Evolutionary conservation across 2,797 vertebrate species (phyloP).

Genomic region (Lagocephalus sceleratus): DNA sequence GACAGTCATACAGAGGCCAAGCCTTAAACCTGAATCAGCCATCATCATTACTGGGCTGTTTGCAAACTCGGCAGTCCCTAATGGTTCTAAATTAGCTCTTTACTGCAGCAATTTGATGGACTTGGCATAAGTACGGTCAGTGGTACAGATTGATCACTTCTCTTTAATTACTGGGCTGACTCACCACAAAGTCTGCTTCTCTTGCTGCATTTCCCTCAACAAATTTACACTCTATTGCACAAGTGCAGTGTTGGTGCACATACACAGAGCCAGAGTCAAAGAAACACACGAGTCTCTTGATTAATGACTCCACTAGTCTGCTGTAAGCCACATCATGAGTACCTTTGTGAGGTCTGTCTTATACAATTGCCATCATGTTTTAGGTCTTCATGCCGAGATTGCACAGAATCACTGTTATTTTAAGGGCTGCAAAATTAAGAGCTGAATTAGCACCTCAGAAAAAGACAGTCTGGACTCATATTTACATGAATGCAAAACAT

Average conservation of each 20-base stretch:
- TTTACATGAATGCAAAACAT: neutral
- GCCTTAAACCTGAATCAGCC: conserved; percentile 75
- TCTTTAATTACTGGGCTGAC: conserved; percentile 80
- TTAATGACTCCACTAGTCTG: too few species aligned
- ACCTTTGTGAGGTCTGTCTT: too few species aligned
- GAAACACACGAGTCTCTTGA: too few species aligned
- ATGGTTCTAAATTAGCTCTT: conserved; percentile 84
- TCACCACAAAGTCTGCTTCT: conserved; percentile 58
- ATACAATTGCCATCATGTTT: too few species aligned
- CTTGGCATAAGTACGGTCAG: conserved; percentile 78
- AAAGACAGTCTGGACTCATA: too few species aligned
- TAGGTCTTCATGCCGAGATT: too few species aligned
- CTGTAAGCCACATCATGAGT: too few species aligned
- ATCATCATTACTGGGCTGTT: conserved; percentile 82
- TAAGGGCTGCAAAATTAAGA: too few species aligned
- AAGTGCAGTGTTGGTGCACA: neutral
- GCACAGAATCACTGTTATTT: too few species aligned
- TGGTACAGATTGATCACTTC: conserved; percentile 77
- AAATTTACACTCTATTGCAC: conserved; percentile 33
- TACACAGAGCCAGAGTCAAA: too few species aligned
- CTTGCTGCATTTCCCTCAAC: conserved; percentile 47
- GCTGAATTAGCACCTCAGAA: too few species aligned
- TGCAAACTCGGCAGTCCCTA: conserved; percentile 82
- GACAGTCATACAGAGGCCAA: conserved; percentile 68
- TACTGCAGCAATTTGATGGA: conserved; percentile 76